These are phyloP conservation scores for Epistrophe eligans DNA, from an alignment of 2,888 invertebrate species.

Conservation along the genomic window DNA sequence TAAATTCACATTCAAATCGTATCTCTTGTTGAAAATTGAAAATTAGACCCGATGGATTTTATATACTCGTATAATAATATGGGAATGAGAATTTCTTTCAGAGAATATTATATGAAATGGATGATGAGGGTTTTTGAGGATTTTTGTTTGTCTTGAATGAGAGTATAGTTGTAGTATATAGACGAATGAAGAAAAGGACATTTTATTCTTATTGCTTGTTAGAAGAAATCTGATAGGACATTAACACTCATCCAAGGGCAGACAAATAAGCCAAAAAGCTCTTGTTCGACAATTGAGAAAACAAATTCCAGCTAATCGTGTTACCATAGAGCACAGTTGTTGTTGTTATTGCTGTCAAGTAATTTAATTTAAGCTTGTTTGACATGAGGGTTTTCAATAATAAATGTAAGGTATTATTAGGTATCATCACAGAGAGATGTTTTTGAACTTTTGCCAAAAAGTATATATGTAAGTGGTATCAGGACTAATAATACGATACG, in stretches of 20 bases:
- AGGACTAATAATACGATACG: background rate
- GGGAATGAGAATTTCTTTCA: background rate
- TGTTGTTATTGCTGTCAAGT: background rate
- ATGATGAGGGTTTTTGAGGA: background rate
- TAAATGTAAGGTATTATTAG: no score
- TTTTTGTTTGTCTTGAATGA: background rate
- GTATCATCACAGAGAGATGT: background rate
- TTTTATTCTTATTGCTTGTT: background rate
- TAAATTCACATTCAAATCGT: slow-evolving; percentile 3
- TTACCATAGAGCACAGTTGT: background rate
- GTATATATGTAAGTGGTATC: background rate
- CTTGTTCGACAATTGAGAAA: background rate
- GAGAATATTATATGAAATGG: background rate
- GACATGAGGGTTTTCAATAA: background rate
- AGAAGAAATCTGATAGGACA: background rate
- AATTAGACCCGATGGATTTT: background rate
- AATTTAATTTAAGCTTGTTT: background rate
- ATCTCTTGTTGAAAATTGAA: background rate
- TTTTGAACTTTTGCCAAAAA: background rate
- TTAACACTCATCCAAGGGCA: slow-evolving; percentile 2
- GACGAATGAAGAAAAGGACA: background rate
- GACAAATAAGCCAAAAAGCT: slow-evolving; percentile 6
- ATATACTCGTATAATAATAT: background rate
- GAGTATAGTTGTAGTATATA: no score
- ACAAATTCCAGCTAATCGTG: background rate